Evolutionary conservation across 2,113 vertebrate genomes (phyloP).

Genomic region (Nansenia antarctica): DNA sequence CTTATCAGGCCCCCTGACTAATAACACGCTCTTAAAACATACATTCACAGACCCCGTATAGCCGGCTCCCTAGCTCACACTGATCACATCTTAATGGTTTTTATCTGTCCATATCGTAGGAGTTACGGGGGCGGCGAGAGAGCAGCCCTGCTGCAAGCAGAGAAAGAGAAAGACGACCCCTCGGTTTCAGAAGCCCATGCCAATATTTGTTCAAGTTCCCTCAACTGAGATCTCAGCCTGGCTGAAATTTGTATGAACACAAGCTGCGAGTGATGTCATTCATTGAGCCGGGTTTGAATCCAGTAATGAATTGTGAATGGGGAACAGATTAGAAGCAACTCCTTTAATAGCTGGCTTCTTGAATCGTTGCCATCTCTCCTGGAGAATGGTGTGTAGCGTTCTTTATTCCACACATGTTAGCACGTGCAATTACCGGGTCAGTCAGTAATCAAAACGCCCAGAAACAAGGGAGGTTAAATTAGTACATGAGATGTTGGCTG

Average conservation of each 20-base stretch:
- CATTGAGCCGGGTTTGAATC: constrained; percentile 21
- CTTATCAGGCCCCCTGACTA: constrained; percentile 53
- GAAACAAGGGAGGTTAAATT: constrained; percentile 53
- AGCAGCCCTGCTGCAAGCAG: constrained; percentile 10
- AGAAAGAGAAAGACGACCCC: constrained; percentile 4
- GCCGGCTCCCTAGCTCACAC: background rate
- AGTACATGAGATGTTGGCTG: constrained; percentile 42
- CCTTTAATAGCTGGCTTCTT: constrained; percentile 52
- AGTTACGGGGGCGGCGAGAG: background rate
- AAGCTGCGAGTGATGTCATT: constrained; percentile 54
- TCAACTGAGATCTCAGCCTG: constrained; percentile 35
- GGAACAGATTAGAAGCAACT: constrained; percentile 33
- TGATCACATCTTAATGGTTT: constrained; percentile 44
- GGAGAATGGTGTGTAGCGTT: constrained; percentile 23
- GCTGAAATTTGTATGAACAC: constrained; percentile 49
- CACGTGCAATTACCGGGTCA: constrained; percentile 60
- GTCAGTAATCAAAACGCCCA: constrained; percentile 27
- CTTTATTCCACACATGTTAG: constrained; percentile 50
- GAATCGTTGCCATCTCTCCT: constrained; percentile 61
- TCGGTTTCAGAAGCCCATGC: constrained; percentile 28
- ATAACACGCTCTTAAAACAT: constrained; percentile 52
- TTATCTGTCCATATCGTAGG: constrained; percentile 22
- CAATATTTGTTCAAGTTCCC: constrained; percentile 63
- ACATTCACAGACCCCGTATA: constrained; percentile 46
- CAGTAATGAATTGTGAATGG: constrained; percentile 33